phyloP scores from a whole-genome alignment of 1,140 invertebrate genomes.

The Pentalonia nigronervosa region DNA sequence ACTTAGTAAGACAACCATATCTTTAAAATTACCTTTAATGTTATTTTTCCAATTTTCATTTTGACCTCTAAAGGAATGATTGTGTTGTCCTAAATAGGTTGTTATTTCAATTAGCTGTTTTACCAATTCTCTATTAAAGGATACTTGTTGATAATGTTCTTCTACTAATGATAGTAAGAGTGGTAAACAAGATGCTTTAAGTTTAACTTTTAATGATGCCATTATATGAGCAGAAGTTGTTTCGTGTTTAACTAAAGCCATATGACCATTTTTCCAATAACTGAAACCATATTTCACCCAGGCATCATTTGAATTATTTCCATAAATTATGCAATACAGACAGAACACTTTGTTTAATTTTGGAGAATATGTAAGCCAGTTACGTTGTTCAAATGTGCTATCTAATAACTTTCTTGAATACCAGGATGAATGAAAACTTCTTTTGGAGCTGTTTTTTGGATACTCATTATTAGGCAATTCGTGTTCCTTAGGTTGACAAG shows the following conservation, averaged over 20 bases:
- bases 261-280: background rate
- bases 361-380: background rate
- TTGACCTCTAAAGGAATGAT: background rate
- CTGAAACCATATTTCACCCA: background rate
- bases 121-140: background rate
- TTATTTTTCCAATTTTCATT: constrained; percentile 11
- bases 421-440: background rate
- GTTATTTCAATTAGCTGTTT: background rate
- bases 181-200: background rate
- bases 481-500: background rate
- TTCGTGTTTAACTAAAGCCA: background rate
- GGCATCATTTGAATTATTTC: background rate
- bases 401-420: constrained; percentile 5
- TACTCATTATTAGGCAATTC: background rate
- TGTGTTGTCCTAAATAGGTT: background rate
- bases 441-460: background rate
- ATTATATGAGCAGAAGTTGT: background rate
- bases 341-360: constrained; percentile 8
- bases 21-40: background rate
- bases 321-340: background rate
- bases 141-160: background rate
- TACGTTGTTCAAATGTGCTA: background rate
- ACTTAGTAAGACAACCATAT: background rate
- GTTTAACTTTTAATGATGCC: constrained; percentile 1
- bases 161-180: background rate